Conservation (phyloP, 2,113 vertebrate species). For the Tretioscincus oriximinensis region DNA sequence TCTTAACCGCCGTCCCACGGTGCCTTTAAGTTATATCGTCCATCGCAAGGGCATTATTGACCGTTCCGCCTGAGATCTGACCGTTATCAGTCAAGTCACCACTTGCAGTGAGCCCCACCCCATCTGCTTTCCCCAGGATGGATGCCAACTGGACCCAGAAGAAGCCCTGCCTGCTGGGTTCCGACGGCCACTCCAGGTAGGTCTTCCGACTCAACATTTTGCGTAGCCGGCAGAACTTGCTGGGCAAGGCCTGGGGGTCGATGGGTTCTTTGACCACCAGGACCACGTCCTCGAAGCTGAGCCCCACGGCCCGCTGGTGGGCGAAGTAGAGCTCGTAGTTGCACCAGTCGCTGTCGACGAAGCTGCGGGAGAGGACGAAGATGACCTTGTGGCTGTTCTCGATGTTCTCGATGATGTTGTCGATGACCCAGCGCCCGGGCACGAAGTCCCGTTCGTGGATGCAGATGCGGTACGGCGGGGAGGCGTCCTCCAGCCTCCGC, state of each 20-base stretch:
- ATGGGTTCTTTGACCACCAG: conserved; percentile 82
- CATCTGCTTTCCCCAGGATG: conserved; percentile 72
- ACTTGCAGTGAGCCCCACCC: accelerated
- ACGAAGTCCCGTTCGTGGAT: conserved; percentile 87
- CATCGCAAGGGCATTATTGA: background rate
- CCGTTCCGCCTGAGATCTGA: accelerated
- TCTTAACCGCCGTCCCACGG: too few species aligned
- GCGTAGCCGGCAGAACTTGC: conserved; percentile 80
- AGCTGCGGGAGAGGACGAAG: conserved; percentile 80
- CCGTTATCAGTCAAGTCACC: accelerated
- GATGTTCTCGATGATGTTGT: conserved; percentile 88
- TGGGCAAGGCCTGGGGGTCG: conserved; percentile 72
- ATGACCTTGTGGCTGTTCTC: conserved; percentile 84
- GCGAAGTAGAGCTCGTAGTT: conserved; percentile 89
- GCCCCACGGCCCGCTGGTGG: conserved; percentile 81
- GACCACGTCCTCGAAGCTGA: conserved; percentile 77
- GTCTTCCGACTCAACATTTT: conserved; percentile 81
- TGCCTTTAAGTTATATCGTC: background rate
- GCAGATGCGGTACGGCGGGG: conserved; percentile 78
- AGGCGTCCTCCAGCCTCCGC: conserved; percentile 71
- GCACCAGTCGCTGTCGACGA: conserved; percentile 88
- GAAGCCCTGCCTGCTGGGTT: conserved; percentile 73
- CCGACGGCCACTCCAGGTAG: conserved; percentile 84
- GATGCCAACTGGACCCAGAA: conserved; percentile 83
- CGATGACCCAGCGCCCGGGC: conserved; percentile 86